Base-by-base conservation (phyloP, 1,140 invertebrate genomes). In the Paracyclopina nana region DNA sequence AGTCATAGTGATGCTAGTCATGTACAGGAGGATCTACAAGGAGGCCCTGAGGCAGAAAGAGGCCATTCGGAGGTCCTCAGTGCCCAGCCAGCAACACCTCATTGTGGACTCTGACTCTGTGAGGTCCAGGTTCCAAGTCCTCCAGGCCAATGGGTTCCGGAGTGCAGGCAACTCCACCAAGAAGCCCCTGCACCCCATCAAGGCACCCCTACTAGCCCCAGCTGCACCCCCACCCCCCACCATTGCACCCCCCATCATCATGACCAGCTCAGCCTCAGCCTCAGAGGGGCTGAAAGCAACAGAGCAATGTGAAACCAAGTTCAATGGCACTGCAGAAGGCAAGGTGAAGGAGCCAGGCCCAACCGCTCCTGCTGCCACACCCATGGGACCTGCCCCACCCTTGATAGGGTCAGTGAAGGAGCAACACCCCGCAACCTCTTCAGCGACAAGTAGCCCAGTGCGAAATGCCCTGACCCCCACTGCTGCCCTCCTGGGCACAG, bases 21-120 rank as follows among this genome's bases (percentile, higher is more conserved):
- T 90, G 73, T 95, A 95, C 65, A 83, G 81, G 65, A 75, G 80
- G 61, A 92, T 95, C 58, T 92, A 86, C 65, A 68, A 77, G 55
- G 87, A 92, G 62, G 88, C 88, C 0, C 78, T 86, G 56, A 70
- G 82, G 12, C 88, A 95, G 63, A 87, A 92, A 61, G 74, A 83
- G 43, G 16, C 42, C 16, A 44, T 44, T 20, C 16, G 42, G 2
- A 14, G 42, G 3, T 44, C 42, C 42, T 44, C 42, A 14, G 42
- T 44, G n/a, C 42, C 42, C 24, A 20, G 16, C n/a, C 42, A 44
- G 24, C 42, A 44, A 14, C 42, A 44, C 24, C 24, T 44, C 5
- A 44, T 44, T 25, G 24, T 44, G 16, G 42, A 44, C 24, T 44
- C 42, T 2, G 42, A 44, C 42, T 22, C n/a, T 12, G 24, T 44